Evolutionary conservation across 2,888 invertebrate species (phyloP).

Genomic region (Phasia obesa): DNA sequence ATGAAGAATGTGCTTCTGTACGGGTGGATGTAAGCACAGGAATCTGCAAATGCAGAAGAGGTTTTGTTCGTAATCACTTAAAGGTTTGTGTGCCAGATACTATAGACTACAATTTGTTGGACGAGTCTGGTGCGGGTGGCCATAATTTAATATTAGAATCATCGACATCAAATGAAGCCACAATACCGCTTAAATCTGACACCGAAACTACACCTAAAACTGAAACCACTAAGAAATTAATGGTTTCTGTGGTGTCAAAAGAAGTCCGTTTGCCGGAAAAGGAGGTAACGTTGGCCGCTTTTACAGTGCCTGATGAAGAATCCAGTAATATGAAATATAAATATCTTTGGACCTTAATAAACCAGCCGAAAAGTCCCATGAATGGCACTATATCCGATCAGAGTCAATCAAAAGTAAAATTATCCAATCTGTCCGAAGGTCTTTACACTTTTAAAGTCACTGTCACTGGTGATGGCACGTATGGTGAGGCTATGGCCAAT

Average conservation of each 20-base stretch:
- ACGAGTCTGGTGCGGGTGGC: constrained; percentile 69
- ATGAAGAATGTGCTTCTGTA: constrained; percentile 87
- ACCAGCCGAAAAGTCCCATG: constrained; percentile 91
- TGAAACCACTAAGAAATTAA: constrained; percentile 85
- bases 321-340: constrained; percentile 89
- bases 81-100: constrained; percentile 79
- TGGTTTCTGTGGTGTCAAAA: constrained; percentile 90
- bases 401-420: constrained; percentile 91
- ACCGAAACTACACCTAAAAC: constrained; percentile 75
- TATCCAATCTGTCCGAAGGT: constrained; percentile 93
- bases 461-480: constrained; percentile 89
- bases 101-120: constrained; percentile 75
- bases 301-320: constrained; percentile 89
- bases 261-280: constrained; percentile 92
- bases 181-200: constrained; percentile 50
- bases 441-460: constrained; percentile 93
- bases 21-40: constrained; percentile 85
- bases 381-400: constrained; percentile 91
- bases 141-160: constrained; percentile 71
- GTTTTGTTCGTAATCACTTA: constrained; percentile 84
- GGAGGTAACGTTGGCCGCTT: constrained; percentile 91
- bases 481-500: constrained; percentile 93
- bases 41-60: constrained; percentile 88
- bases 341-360: constrained; percentile 94
- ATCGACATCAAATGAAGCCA: constrained; percentile 57